Evolutionary conservation across 1,140 invertebrate genomes (phyloP).

Genomic region (Cydia strobilella): DNA sequence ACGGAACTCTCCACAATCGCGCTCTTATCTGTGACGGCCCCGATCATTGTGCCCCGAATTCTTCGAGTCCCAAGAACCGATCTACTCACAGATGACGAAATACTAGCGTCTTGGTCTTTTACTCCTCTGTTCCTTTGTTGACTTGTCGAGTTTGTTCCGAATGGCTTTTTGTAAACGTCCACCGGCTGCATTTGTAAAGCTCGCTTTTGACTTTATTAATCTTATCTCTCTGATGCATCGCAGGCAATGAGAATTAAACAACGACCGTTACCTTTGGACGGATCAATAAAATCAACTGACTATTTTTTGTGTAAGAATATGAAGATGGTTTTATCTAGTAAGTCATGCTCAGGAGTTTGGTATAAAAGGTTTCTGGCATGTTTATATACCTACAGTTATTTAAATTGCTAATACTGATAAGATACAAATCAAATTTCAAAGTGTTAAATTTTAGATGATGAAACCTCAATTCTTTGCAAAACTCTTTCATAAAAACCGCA

Average conservation of each 20-base stretch:
- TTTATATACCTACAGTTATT: not conserved
- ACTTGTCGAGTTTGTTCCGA: constrained; percentile 69
- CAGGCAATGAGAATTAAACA: constrained; percentile 57
- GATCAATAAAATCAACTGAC: constrained; percentile 13
- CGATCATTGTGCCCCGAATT: constrained; percentile 72
- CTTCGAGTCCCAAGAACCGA: constrained; percentile 54
- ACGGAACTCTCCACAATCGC: constrained; percentile 71
- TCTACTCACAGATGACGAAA: constrained; percentile 65
- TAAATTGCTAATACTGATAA: not conserved
- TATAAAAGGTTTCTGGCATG: not conserved
- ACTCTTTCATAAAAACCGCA: not conserved
- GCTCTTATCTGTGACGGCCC: constrained; percentile 72
- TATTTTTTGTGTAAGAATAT: constrained; percentile 1
- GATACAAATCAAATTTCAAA: not conserved
- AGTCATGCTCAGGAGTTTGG: not conserved
- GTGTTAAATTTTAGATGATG: not conserved
- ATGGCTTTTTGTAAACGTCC: constrained; percentile 68
- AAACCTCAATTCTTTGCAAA: not conserved
- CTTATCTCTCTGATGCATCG: constrained; percentile 67
- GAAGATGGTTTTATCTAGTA: constrained; percentile 5
- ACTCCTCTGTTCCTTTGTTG: constrained; percentile 67
- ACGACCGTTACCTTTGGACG: constrained; percentile 45
- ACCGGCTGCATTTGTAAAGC: constrained; percentile 62
- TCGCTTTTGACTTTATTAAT: constrained; percentile 65
- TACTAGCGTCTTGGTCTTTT: constrained; percentile 68